Evolutionary conservation across 2,113 vertebrate genomes (phyloP), one percentile per base, ranked within the genome.

Genomic region (Gnathonemus echidnorhynchus): DNA sequence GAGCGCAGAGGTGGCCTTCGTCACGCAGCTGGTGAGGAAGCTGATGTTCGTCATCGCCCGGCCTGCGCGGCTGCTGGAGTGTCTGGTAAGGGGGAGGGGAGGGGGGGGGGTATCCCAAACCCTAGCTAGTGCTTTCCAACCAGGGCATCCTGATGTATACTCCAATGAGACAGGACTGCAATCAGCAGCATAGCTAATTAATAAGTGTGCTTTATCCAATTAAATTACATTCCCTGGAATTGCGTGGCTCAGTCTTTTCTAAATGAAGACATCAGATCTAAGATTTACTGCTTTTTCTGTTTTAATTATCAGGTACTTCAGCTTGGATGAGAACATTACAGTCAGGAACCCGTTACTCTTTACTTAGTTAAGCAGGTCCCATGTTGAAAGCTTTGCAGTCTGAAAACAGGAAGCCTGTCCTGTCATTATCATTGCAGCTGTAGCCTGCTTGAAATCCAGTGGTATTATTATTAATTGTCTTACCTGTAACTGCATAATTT

Each of bases 1-100:
- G 93, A 98, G 98, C 87, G 95, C 95, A 3, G 98, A 99, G 93
- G 97, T 99, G 13, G 96, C 97, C 90, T 98, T 98, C 31, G 98
- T 99, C 88, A 98, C 97, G 0, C 98, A 98, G 49, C 96, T 98
- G 0, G 97, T 99, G 86, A 98, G 95, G 95, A 99, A 97, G 93
- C 95, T 99, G 93, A 98, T 99, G 98, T 98, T 99, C 42, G 90
- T 98, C 94, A 98, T 99, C 89, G 97, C 98, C 9, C 97, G 98
- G 13, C 98, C 98, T 0, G 98, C 98, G 0, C 97, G 98, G 1
- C 97, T 99, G 89, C 95, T 99, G 53, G 98, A 99, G 95, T 99
- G 98, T 95, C 93, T 99, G 97, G 98, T 99, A 93, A 97, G 52
- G 1, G 52, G 35, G 13, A 50, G n/a, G 2, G 5, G n/a, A 50